These are phyloP conservation scores for Neodiprion lecontei DNA, from an alignment of 1,140 invertebrate genomes.

Conservation along the genomic window DNA sequence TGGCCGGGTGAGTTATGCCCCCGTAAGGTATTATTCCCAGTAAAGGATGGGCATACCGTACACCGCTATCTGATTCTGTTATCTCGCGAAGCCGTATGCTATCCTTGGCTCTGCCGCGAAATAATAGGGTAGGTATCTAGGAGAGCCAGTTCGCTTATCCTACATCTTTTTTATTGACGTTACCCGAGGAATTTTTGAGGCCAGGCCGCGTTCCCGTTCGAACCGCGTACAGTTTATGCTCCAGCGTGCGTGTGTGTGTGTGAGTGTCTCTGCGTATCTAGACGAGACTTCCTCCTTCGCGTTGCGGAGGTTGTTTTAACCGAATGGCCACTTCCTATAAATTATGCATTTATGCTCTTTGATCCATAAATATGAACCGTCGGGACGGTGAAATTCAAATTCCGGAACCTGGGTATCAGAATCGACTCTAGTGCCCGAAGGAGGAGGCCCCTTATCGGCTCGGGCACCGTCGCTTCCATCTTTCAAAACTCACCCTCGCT, in stretches of 20 bases:
- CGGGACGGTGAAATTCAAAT: neutral
- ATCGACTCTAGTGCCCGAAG: neutral
- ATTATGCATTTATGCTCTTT: neutral
- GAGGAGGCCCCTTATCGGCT: too few relatives aligned
- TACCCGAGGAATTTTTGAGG: neutral
- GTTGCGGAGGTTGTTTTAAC: conserved; percentile 1
- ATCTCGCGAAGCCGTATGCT: neutral
- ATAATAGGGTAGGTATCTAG: conserved; percentile 7
- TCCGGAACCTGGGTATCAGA: neutral
- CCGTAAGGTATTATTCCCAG: conserved; percentile 4
- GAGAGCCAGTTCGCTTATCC: neutral
- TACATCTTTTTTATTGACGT: conserved; percentile 5
- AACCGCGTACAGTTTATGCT: too few relatives aligned
- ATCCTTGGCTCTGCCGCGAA: conserved; percentile 4
- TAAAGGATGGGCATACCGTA: neutral
- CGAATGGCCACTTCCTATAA: conserved; percentile 7
- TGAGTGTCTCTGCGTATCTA: too few relatives aligned
- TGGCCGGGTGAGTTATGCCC: conserved; percentile 3
- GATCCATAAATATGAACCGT: conserved; percentile 5
- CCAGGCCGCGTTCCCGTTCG: neutral
- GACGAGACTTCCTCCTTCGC: too few relatives aligned
- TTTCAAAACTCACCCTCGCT: too few relatives aligned
- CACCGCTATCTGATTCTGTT: conserved; percentile 2
- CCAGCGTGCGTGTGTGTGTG: too few relatives aligned
- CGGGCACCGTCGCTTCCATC: too few relatives aligned